Base-by-base conservation (phyloP, 2,888 invertebrate genomes). In the Dusona sp. region DNA sequence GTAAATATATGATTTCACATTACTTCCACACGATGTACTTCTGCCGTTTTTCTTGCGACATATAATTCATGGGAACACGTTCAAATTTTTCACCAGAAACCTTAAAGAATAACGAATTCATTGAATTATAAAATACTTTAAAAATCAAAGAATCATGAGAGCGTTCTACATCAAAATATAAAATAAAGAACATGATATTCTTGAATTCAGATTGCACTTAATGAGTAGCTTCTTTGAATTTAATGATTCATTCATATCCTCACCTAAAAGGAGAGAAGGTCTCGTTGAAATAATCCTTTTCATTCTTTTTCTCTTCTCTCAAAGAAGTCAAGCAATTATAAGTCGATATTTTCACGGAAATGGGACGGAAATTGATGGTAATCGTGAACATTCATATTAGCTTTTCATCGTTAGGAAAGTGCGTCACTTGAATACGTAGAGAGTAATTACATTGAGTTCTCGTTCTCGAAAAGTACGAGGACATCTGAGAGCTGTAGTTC, bases 401-500 rank as follows among this genome's bases (percentile, higher is more conserved):
- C 65, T 36, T 54, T 68, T 68, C 54, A 42, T 68, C 54, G 36
- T 79, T 68, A 29, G 25, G 25, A 36, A 54, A 79, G 16, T n/a
- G 16, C 77, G 36, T 36, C 38, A n/a, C 25, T 54, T 68, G 42
- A 68, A 68, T 54, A 38, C 22, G 51, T 25, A 38, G 19, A 54
- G 36, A 11, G 22, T 61, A 61, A 38, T 57, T 42, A n/a, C 22
- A 70, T 68, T 70, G n/a, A 68, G 45, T 45, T 61, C 25, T 25
- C 51, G 22, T 77, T 38, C 36, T 19, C n/a, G 57, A 2, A 68
- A 22, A 79, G 29, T 75, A 48, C 29, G 25, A 54, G 82, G 70
- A 74, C 48, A 85, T 51, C 61, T 78, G 65, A 81, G 80, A 73
- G 81, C 57, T 85, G 72, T 73, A 78, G 73, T 78, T 85, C 82